A percentile compares a stretch with the other conserved stretches of the same genome.
Conservation (phyloP, 2,113 vertebrate species). For the Phasianus colchicus region DNA sequence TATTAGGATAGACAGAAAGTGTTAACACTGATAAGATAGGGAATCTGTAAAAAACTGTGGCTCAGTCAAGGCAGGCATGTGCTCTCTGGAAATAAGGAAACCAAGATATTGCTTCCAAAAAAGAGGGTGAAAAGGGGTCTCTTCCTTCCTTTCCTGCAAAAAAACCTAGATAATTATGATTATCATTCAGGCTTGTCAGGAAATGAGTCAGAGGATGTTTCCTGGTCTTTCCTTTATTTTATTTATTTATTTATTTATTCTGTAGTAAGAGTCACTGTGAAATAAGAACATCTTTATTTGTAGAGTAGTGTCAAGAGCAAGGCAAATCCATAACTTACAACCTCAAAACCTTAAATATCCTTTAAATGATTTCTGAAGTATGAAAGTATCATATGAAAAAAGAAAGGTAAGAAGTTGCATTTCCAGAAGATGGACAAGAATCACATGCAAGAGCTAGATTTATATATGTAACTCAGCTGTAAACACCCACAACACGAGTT, state of each 20-base stretch:
- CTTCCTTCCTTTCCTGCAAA: constrained; percentile 48
- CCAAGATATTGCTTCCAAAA: neutral
- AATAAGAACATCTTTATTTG: neutral
- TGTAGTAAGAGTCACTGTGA: neutral
- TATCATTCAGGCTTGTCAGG: constrained; percentile 22
- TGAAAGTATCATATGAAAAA: neutral
- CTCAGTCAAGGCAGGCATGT: neutral
- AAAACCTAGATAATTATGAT: constrained; percentile 11
- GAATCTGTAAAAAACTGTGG: neutral
- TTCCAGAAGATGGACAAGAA: neutral
- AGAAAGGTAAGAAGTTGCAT: neutral
- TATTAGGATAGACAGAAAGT: neutral
- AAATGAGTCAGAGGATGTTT: constrained; percentile 5
- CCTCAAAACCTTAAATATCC: neutral
- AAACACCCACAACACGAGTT: neutral
- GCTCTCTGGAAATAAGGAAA: constrained; percentile 40
- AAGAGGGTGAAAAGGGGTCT: constrained; percentile 7
- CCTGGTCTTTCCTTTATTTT: neutral
- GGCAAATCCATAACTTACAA: neutral
- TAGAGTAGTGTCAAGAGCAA: neutral
- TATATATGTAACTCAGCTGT: neutral
- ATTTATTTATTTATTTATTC: neutral
- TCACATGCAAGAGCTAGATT: neutral
- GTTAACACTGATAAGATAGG: neutral
- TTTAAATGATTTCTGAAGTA: neutral